Evolutionary conservation across 1,140 invertebrate genomes (phyloP).

Genomic region (Zaprionus ornatus): DNA sequence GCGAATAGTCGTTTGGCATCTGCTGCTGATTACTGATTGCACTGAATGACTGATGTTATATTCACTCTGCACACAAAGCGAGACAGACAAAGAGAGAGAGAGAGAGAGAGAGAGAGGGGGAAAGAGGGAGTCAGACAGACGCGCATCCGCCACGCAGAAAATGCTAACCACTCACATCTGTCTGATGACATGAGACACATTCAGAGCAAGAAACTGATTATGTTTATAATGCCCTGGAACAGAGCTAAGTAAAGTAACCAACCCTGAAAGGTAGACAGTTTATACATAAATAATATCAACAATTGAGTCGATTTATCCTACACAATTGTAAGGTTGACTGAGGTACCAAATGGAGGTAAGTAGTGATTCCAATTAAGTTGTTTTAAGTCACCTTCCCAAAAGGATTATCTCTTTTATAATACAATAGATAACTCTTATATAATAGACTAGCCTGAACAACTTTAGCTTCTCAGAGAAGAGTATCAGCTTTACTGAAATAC

Average conservation of each 20-base stretch:
- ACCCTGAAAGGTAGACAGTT: not conserved
- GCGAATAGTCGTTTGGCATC: not conserved
- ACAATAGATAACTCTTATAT: no score
- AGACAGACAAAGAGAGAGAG: not conserved
- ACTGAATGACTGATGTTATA: conserved; percentile 1
- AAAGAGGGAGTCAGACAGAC: not conserved
- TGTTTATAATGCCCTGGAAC: not conserved
- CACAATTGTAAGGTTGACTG: no score
- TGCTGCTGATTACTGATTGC: conserved; percentile 1
- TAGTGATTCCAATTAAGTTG: no score
- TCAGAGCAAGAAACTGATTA: not conserved
- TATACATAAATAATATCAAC: no score
- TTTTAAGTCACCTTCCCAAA: no score
- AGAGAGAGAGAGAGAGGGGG: not conserved
- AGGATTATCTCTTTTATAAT: no score
- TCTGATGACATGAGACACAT: not conserved
- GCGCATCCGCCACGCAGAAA: not conserved
- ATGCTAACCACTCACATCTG: not conserved
- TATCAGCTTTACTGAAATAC: no score
- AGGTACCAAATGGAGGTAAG: no score
- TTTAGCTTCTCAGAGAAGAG: no score
- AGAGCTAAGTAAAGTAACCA: not conserved
- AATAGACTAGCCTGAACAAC: no score
- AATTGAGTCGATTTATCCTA: no score
- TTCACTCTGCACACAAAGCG: conserved; percentile 1